A percentile compares a stretch with the other conserved stretches of the same genome.
Evolutionary conservation across 2,888 invertebrate species (phyloP).

Genomic region (Platycnemis pennipes): DNA sequence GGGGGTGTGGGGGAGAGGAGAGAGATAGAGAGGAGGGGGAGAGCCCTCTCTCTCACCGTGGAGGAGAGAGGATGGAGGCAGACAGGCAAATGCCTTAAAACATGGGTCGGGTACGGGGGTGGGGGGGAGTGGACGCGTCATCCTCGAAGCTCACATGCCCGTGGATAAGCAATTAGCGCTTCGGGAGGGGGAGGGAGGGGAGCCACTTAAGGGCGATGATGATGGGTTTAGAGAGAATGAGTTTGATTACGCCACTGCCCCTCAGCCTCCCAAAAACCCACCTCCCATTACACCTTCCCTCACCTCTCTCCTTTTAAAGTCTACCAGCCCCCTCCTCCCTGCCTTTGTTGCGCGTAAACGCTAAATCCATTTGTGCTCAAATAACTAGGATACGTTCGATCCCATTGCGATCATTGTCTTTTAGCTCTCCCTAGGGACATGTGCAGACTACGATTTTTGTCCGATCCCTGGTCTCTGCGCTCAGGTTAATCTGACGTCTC

Average conservation of each 20-base stretch:
- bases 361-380: not conserved
- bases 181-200: conserved; percentile 15
- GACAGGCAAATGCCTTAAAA: conserved; percentile 44
- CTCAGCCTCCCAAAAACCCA: not conserved
- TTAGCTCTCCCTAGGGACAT: not conserved
- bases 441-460: not conserved
- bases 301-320: not conserved
- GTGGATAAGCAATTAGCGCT: conserved; percentile 62
- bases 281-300: conserved; percentile 1
- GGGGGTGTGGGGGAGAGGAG: not conserved
- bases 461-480: not conserved
- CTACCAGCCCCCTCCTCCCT: not conserved
- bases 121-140: not conserved
- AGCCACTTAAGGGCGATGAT: conserved; percentile 43
- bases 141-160: conserved; percentile 58
- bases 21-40: not conserved
- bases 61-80: conserved; percentile 28
- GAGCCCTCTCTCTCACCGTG: too few species aligned
- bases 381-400: not conserved
- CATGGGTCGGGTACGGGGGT: not conserved
- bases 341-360: not conserved
- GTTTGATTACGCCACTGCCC: conserved; percentile 15
- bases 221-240: conserved; percentile 41
- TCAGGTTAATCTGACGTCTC: not conserved
- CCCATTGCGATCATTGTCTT: not conserved